Evolutionary conservation across 2,888 invertebrate species (phyloP), one percentile per base, ranked within the genome.

Genomic region (Acleris cristana): DNA sequence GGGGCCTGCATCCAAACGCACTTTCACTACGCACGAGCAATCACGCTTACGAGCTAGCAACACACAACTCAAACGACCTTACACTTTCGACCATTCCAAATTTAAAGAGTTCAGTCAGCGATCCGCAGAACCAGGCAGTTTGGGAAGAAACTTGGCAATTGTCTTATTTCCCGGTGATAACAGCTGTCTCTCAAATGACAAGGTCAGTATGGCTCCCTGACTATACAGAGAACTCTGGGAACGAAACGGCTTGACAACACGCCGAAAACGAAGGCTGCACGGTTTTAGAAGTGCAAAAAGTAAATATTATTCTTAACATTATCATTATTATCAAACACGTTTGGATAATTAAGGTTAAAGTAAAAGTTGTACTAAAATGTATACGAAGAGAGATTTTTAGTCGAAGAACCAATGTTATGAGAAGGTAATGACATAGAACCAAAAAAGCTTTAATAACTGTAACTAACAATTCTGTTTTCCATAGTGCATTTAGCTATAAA

Each of bases 21-120:
- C 90, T 92, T 91, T 91, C 91, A 91, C 91, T 90, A 78, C 77
- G 76, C 76, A 75, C 74, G 72, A 79, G 30, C 69, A 48, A 65
- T 67, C 68, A 58, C 64, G 67, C 45, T 54, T 45, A 16, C 34
- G 30, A 45, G 68, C 62, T 59, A 59, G 54, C 54, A 62, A 64
- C 54, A 49, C 60, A 48, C 64, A 70, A 67, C 67, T 59, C 58
- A 72, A 74, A 67, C 75, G 76, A 82, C 80, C 79, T 82, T 79
- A 80, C 74, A 76, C 76, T 81, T 82, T 79, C 76, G 63, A 75
- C 73, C 58, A 71, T 49, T 70, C 40, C 65, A 74, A 55, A 48
- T 62, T 44, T 5, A 44, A 44, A 34, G 34, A 23, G 40, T 58
- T 21, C 53, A 58, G 45, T 65, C 61, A 34, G 23, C 12, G 49